Evolutionary conservation across 2,888 invertebrate genomes (phyloP).

Genomic region (Cephus pulcher): DNA sequence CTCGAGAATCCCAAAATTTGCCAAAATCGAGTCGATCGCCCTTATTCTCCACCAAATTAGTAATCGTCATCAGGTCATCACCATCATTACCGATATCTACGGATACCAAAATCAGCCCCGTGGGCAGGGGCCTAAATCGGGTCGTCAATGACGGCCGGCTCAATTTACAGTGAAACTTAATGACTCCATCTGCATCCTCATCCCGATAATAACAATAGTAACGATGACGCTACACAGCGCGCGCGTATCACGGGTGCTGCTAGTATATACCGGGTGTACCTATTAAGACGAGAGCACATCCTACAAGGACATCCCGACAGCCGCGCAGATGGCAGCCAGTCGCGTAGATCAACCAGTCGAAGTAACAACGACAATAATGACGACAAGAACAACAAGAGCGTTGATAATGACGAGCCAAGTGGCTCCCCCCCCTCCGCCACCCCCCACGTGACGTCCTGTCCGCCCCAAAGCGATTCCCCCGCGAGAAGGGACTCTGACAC

Average conservation of each 20-base stretch:
- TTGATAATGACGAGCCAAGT: background rate
- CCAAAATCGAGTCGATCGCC: background rate
- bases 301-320: background rate
- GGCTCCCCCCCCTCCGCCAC: background rate
- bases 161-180: background rate
- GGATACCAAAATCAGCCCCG: accelerated
- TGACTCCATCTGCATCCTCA: background rate
- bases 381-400: background rate
- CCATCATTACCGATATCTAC: too few relatives aligned
- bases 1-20: background rate
- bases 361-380: background rate
- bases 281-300: background rate
- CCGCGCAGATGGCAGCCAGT: background rate
- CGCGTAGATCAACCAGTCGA: background rate
- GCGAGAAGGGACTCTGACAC: slow-evolving; percentile 4
- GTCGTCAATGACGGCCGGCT: background rate
- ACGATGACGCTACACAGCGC: too few relatives aligned
- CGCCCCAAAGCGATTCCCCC: background rate
- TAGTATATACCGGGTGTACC: background rate
- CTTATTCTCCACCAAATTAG: background rate
- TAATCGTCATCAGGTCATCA: background rate
- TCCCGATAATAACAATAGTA: background rate
- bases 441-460: background rate
- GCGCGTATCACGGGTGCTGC: background rate
- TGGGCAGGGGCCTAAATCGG: too few relatives aligned